Evolutionary conservation across 2,888 invertebrate species (phyloP).

Genomic region (Cistogaster globosa): DNA sequence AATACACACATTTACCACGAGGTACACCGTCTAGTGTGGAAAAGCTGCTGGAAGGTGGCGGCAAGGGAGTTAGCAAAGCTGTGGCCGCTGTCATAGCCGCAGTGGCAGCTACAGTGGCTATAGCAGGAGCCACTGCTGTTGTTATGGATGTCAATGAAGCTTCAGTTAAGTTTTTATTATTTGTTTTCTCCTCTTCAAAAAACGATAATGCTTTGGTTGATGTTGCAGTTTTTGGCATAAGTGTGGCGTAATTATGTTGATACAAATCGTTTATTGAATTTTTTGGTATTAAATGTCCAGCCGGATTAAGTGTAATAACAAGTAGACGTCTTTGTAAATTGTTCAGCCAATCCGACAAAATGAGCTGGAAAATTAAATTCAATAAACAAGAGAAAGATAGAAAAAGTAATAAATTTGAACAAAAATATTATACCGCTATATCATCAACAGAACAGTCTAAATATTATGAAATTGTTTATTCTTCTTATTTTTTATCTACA

Average conservation of each 20-base stretch:
- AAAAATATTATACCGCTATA: slow-evolving; percentile 23
- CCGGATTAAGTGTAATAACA: slow-evolving; percentile 82
- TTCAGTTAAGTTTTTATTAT: slow-evolving; percentile 42
- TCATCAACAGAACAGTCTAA: slow-evolving; percentile 25
- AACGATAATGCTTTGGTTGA: slow-evolving; percentile 3
- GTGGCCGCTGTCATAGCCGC: slow-evolving; percentile 74
- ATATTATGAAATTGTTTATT: slow-evolving; percentile 24
- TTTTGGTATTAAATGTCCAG: slow-evolving; percentile 83
- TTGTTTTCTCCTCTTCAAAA: slow-evolving; percentile 16
- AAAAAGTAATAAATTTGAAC: neutral
- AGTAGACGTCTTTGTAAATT: slow-evolving; percentile 80
- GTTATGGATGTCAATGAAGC: slow-evolving; percentile 61
- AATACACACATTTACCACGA: slow-evolving; percentile 84
- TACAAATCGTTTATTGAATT: slow-evolving; percentile 82
- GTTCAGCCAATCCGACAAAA: slow-evolving; percentile 82
- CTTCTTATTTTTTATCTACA: neutral
- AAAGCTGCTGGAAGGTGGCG: slow-evolving; percentile 80
- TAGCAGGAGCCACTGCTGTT: slow-evolving; percentile 45
- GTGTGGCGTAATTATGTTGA: slow-evolving; percentile 75
- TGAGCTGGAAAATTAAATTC: slow-evolving; percentile 78
- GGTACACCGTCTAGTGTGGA: slow-evolving; percentile 80
- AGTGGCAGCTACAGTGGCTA: slow-evolving; percentile 72
- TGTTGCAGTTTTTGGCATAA: slow-evolving; percentile 27
- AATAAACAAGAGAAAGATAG: slow-evolving; percentile 18
- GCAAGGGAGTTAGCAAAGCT: slow-evolving; percentile 77